Evolutionary conservation across 2,113 vertebrate genomes (phyloP), one percentile per base, ranked within the genome.

Genomic region (Apus apus): DNA sequence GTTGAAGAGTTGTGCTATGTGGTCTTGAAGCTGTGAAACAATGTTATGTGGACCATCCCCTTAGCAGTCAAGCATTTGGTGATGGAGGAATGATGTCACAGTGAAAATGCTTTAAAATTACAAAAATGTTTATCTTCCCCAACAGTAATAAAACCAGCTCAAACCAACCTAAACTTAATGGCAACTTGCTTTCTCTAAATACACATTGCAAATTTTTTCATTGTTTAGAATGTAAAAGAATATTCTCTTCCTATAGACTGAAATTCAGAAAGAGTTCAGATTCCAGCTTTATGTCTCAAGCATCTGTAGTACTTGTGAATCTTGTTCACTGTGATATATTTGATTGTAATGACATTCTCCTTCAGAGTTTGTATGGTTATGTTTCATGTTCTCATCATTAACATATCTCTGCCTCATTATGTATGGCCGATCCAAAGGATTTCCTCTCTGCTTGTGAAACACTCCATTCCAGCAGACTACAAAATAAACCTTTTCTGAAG

Each of bases 311-410:
- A 80, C 58, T 74, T 73, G 15, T 66, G 67, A 87, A 51, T 72
- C 56, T 90, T 85, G 11, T 58, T 91, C 75, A 54, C 73, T 79
- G 62, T 90, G 54, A 80, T 84, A 54, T n/a, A 86, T 77, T 64
- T 93, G 58, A 87, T 80, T 74, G 48, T 30, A 89, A 72, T 40
- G 38, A 80, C 68, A 75, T 80, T 93, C 72, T 86, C 57, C 34
- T 45, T 90, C 72, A 86, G 75, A 83, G 21, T 90, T 94, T 88
- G 81, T 89, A 72, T 20, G 32, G 58, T 38, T 89, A 57, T 67
- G 64, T 84, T 96, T 94, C 67, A 71, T 77, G 67, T 85, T 87
- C 79, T 88, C 50, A 75, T 94, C 81, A 92, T 90, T 95, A 94
- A 85, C 66, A 54, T 77, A 87, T 71, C 43, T 93, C 51, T 95